Conservation (phyloP, 2,113 vertebrate species). For the Oreochromis tanganicae region DNA sequence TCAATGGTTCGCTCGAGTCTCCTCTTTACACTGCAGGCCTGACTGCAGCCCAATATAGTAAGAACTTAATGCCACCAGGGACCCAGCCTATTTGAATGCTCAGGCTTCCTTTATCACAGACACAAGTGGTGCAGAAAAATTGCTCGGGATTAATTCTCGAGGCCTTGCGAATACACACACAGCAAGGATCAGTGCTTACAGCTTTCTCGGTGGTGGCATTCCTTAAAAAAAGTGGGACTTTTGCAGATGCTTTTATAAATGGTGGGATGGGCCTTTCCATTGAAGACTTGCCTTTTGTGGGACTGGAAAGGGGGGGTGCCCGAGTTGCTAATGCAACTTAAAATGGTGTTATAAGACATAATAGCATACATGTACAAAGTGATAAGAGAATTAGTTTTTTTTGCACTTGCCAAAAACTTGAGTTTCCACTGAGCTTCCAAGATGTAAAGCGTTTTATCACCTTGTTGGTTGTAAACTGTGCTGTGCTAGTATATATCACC, state of each 20-base stretch:
- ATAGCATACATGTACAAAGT: conserved; percentile 67
- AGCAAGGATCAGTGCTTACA: conserved; percentile 66
- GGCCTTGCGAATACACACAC: conserved; percentile 62
- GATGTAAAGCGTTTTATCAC: conserved; percentile 41
- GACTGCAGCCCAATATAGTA: conserved; percentile 61
- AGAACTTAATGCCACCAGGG: conserved; percentile 69
- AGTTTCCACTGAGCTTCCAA: background rate
- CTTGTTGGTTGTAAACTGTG: conserved; percentile 29
- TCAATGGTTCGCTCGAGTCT: conserved; percentile 29
- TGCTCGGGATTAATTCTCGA: conserved; percentile 72
- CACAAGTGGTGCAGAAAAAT: conserved; percentile 74
- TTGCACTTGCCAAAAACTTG: conserved; percentile 19
- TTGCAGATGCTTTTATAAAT: conserved; percentile 59
- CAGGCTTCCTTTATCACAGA: conserved; percentile 67
- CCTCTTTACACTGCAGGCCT: conserved; percentile 50
- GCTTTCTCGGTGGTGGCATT: conserved; percentile 54
- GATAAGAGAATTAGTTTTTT: conserved; percentile 68
- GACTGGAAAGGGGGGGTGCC: conserved; percentile 17
- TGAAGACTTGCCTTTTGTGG: conserved; percentile 45
- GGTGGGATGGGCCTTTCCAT: conserved; percentile 49
- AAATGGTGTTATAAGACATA: conserved; percentile 67
- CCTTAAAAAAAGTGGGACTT: conserved; percentile 36
- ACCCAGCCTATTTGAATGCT: conserved; percentile 68
- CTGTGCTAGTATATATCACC: conserved; percentile 4
- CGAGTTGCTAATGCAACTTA: conserved; percentile 62